Base-by-base conservation (phyloP, 2,797 vertebrate species). In the Eleutherodactylus coqui region DNA sequence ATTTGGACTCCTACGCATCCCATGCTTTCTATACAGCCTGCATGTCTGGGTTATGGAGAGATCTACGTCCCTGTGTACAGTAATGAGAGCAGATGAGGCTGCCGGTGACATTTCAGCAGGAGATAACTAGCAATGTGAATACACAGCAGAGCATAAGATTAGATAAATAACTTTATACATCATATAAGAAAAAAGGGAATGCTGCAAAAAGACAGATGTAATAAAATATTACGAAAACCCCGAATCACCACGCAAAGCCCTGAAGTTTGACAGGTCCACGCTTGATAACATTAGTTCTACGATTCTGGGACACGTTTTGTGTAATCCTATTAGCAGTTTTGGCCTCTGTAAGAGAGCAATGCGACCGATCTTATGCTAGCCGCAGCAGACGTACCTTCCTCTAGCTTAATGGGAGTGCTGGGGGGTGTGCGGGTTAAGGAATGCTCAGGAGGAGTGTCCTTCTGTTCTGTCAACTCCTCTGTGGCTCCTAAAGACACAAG, bases 321-420 rank as follows among this genome's bases (percentile, higher is more conserved):
- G 4, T 32, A 64, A 34, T 64, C 16, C 2, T 64, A 34, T 36
- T 69, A 67, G 32, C 62, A 21, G 32, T 19, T 2, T 2, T 9
- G 34, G 16, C 19, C 32, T 14, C 17, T 9, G 11, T 21, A 27
- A 29, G 13, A 32, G 1, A 58, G 27, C 24, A 2, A n/a, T 58
- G 24, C 11, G 3, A 29, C 19, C 17, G 4, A 8, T 43, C 24
- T 14, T 43, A 70, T 38, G n/a, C 24, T 27, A 60, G 29, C 4
- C 7, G 49, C 7, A 7, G 29, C 38, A 17, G 49, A 91, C 97
- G 34, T 97, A 99, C 98, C 98, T 96, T 98, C 69, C 69, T 72
- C 97, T 89, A 94, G 92, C 93, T 95, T 95, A 88, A 96, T 88
- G 0, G 97, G 98, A 21, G 97, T 97, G 87, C 97, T 97, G 82